phyloP scores from a whole-genome alignment of 2,888 invertebrate genomes.

The Pherbina coryleti region DNA sequence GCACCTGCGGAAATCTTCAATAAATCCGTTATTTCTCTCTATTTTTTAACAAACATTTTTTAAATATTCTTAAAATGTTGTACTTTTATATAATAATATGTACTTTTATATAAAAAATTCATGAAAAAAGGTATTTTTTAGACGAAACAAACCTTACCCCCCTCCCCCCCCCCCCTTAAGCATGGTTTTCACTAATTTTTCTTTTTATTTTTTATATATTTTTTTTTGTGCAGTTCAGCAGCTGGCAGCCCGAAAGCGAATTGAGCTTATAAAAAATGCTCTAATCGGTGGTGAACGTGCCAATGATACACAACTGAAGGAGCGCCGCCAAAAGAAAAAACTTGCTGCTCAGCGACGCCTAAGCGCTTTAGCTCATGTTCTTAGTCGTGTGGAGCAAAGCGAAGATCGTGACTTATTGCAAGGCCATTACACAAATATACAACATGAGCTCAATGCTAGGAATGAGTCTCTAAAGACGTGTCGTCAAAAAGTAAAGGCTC shows the following conservation, averaged over 20 bases:
- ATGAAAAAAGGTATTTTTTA: no score
- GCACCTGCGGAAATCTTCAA: no score
- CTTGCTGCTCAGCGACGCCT: constrained; percentile 77
- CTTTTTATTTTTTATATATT: no score
- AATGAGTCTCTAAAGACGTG: constrained; percentile 77
- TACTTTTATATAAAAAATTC: no score
- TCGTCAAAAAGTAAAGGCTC: constrained; percentile 75
- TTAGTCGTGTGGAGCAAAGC: constrained; percentile 75
- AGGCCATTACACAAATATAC: constrained; percentile 82
- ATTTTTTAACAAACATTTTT: no score
- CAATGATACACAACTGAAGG: constrained; percentile 79
- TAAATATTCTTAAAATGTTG: no score
- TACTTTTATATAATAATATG: no score
- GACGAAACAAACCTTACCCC: no score
- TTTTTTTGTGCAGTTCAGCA: constrained; percentile 49
- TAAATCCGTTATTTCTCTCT: no score
- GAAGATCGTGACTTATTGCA: constrained; percentile 80
- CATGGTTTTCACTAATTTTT: no score
- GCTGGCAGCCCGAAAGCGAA: constrained; percentile 66
- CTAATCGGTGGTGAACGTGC: constrained; percentile 86
- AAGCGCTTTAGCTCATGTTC: constrained; percentile 73
- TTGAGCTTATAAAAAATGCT: constrained; percentile 77
- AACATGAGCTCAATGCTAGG: constrained; percentile 81
- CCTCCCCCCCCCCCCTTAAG: no score
- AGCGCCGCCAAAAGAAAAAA: constrained; percentile 77